Percentiles rank a stretch among this genome's conserved stretches.
Evolutionary conservation across 2,888 invertebrate species (phyloP).

Genomic region (Drosophila nr. perissopoda): DNA sequence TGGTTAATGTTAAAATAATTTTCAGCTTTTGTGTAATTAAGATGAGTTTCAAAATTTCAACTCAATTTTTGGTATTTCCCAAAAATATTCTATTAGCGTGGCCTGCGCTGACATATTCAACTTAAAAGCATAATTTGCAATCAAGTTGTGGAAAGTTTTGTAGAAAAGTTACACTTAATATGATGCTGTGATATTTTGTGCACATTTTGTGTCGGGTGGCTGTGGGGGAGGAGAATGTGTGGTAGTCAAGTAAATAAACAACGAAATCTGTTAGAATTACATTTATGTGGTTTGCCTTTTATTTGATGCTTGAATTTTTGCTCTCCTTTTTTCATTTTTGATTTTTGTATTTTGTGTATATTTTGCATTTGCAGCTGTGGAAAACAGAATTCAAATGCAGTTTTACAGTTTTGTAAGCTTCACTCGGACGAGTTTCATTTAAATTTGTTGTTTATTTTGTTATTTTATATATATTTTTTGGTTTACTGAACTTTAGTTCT

Average conservation of each 20-base stretch:
- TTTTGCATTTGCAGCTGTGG: slow-evolving; percentile 45
- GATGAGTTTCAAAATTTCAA: slow-evolving; percentile 3
- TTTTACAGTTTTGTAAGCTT: slow-evolving; percentile 71
- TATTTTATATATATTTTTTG: slow-evolving; percentile 34
- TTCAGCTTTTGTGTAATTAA: not conserved
- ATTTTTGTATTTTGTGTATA: slow-evolving; percentile 31
- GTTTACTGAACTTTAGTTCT: slow-evolving; percentile 66
- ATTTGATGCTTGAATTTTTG: slow-evolving; percentile 69
- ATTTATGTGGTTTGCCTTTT: slow-evolving; percentile 74
- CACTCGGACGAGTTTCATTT: slow-evolving; percentile 50
- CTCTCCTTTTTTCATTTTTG: slow-evolving; percentile 31
- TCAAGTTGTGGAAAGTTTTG: slow-evolving; percentile 7
- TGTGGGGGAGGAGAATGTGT: not conserved
- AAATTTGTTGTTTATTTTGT: slow-evolving; percentile 33
- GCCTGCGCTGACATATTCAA: not conserved
- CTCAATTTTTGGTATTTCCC: slow-evolving; percentile 5
- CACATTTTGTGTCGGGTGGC: not conserved
- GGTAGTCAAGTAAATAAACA: slow-evolving; percentile 18
- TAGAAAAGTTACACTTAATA: not conserved
- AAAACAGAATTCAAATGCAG: slow-evolving; percentile 70
- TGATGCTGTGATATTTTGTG: slow-evolving; percentile 3
- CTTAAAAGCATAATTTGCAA: not conserved
- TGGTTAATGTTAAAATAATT: not conserved
- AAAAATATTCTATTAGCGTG: slow-evolving; percentile 1
- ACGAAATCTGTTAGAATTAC: slow-evolving; percentile 45